Base-by-base conservation (phyloP, 1,140 invertebrate species). In the Pseudomyrmex pallidus region DNA sequence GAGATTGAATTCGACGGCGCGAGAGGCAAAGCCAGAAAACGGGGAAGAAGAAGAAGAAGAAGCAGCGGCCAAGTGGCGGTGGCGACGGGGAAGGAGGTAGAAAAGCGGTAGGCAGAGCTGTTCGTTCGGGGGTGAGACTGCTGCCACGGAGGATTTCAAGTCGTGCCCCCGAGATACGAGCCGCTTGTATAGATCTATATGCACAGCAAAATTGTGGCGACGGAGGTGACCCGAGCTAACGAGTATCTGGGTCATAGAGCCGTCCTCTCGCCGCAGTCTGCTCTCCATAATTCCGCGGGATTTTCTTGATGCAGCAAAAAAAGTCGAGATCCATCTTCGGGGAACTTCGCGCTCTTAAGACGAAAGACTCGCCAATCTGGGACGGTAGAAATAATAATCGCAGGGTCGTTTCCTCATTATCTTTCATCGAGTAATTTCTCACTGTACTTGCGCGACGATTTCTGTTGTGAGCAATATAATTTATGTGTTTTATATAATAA, bases 161-260 rank as follows among this genome's bases (percentile, higher is more conserved):
- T 20, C 46, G 62, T 74, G 87, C 84, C 85, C 83, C 66, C 63
- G 44, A 89, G 74, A 88, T 86, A 85, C 70, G 61, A 84, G 54
- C 57, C 50, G 61, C 59, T 74, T 74, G 63, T 76, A 86, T 84
- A 86, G 74, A 89, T 85, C 78, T 89, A 84, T 86, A 73, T 88
- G 78, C 80, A 89, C 56, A 77, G 78, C 50, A 88, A 88, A 89
- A 74, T 85, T 77, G 87, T 78, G 86, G 84, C 59, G 44, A 86
- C 82, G 82, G 76, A 87, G 70, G 86, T 72, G 59, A 67, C 56
- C 76, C 46, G 56, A 52, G 50, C 50, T 52, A 52, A 73, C 70
- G 50, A 73, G 62, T 88, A 88, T 85, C 87, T 88, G 67, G 87
- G 87, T 88, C 87, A 83, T 59, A 85, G 73, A 83, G 57, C 86